These are phyloP conservation scores for Poecilia wingei DNA, from an alignment of 2,797 vertebrate genomes.

Conservation along the genomic window DNA sequence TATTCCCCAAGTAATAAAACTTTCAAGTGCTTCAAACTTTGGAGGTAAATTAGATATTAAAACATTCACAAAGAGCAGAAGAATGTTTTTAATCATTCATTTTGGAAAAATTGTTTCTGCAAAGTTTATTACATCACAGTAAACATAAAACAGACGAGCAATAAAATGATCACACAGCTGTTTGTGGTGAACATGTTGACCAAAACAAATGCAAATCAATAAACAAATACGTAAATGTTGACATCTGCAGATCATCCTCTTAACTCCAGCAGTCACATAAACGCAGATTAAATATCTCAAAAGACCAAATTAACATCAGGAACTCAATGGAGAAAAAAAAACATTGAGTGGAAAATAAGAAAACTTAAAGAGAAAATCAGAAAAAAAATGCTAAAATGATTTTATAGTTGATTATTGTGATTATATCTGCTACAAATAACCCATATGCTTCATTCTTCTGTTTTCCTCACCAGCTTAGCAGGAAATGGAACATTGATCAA, in stretches of 20 bases:
- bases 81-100: not conserved
- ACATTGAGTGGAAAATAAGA: not conserved
- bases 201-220: not conserved
- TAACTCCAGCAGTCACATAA: not conserved
- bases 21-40: not conserved
- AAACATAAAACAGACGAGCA: not conserved
- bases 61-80: not conserved
- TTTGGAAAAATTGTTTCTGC: not conserved
- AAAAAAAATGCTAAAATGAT: not conserved
- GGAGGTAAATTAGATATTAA: not conserved
- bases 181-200: not conserved
- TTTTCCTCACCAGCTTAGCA: not conserved
- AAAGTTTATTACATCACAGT: not conserved
- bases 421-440: not conserved
- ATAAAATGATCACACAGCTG: not conserved
- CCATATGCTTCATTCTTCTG: not conserved
- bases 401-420: not conserved
- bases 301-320: not conserved
- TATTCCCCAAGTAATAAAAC: not conserved
- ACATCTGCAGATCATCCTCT: not conserved
- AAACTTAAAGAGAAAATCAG: not conserved
- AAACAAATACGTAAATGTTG: not conserved
- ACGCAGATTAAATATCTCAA: not conserved
- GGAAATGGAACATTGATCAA: too few species aligned
- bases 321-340: not conserved